Evolutionary conservation across 2,797 vertebrate species (phyloP), one percentile per base, ranked within the genome.

Genomic region (Phalanger gymnotis): DNA sequence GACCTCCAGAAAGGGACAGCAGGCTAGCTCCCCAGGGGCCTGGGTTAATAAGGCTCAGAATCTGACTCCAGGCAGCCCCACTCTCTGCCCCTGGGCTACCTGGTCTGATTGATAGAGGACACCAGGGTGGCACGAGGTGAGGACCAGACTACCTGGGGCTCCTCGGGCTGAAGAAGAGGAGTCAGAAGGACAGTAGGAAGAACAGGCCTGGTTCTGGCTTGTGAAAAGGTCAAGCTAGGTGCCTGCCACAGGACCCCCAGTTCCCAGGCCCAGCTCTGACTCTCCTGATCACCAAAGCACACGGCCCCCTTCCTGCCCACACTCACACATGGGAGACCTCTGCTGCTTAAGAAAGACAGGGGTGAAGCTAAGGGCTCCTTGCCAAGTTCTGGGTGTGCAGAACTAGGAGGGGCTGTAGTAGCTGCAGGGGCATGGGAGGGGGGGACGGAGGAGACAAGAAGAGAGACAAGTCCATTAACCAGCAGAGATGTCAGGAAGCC

Each of bases 391-490:
- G 73, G 73, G 73, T 87, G 40, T 87, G 73, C 73, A 51, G 73
- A 87, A 40, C 73, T 87, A 87, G 73, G 40, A 87, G 40, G 40
- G 73, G 73, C n/a, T n/a, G n/a, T n/a, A n/a, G 40, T n/a, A 87
- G 73, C 73, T 87, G 40, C 73, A 51, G 40, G 73, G 73, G 73
- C n/a, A 87, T 34, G 40, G 73, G 40, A 19, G 31, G 40, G 73
- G 61, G 61, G 73, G 22, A 27, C 9, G 0, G 40, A 87, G 73
- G 73, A 87, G 40, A 87, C 73, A 87, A 87, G 73, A 87, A 87
- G 73, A 27, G 73, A 87, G 73, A 47, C 73, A 87, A 87, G 73
- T 87, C 73, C 73, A 87, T 87, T 87, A 87, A 87, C 73, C 73
- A 87, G 73, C 73, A 87, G 73, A 25, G 73, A 87, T 87, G 40